Evolutionary conservation across 2,888 invertebrate genomes (phyloP).

Genomic region (Agrochola macilenta): DNA sequence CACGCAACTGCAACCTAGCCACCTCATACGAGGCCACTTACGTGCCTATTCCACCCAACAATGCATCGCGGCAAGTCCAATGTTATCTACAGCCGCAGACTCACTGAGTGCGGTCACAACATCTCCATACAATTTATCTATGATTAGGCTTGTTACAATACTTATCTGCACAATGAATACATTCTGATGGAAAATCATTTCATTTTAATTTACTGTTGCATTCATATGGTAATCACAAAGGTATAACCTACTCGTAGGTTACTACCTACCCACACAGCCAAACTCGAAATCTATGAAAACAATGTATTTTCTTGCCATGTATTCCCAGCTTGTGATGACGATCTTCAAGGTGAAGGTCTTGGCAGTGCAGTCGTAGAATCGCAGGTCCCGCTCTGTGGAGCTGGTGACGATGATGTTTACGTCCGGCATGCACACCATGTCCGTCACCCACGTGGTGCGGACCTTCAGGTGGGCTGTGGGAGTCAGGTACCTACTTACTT

Average conservation of each 20-base stretch:
- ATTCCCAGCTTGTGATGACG: conserved; percentile 92
- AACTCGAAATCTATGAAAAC: not conserved
- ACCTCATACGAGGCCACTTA: too few species aligned
- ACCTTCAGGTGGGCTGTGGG: conserved; percentile 90
- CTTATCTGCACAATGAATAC: too few species aligned
- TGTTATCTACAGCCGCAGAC: too few species aligned
- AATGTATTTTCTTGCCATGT: conserved; percentile 78
- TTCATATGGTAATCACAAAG: not conserved
- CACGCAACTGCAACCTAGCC: too few species aligned
- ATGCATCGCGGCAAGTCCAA: too few species aligned
- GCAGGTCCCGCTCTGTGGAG: conserved; percentile 94
- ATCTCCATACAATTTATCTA: too few species aligned
- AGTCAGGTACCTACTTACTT: not conserved
- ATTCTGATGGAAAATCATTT: too few species aligned
- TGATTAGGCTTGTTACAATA: too few species aligned
- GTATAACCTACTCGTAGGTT: not conserved
- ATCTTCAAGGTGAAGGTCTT: conserved; percentile 93
- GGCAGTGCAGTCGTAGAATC: conserved; percentile 95
- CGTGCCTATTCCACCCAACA: too few species aligned
- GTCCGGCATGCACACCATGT: conserved; percentile 94
- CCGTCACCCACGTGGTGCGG: conserved; percentile 93
- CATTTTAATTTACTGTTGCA: too few species aligned
- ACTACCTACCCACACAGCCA: not conserved
- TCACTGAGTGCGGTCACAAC: too few species aligned
- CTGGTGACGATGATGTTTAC: conserved; percentile 94